Percentiles rank a stretch among this genome's conserved stretches.
These are phyloP conservation scores for Perca flavescens DNA, from an alignment of 2,113 vertebrate species.

Conservation along the genomic window DNA sequence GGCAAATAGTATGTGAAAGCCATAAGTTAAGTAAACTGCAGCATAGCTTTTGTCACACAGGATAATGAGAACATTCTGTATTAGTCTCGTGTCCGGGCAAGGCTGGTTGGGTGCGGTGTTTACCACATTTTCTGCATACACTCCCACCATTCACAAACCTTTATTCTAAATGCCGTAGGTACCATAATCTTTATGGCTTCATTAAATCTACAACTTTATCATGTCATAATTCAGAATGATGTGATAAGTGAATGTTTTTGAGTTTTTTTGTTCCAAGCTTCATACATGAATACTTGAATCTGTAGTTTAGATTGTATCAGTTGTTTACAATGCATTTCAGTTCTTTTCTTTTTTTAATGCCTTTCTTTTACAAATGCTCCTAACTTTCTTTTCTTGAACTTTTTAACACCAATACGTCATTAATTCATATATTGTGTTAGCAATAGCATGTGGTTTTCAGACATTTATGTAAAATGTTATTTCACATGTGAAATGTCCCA, in stretches of 20 bases:
- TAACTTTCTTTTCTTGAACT: not conserved
- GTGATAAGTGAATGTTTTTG: not conserved
- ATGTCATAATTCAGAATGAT: not conserved
- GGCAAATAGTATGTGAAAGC: slow-evolving; percentile 40
- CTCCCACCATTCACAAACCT: slow-evolving; percentile 58
- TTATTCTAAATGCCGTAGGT: slow-evolving; percentile 20
- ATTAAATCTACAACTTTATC: slow-evolving; percentile 5
- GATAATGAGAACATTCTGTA: slow-evolving; percentile 26
- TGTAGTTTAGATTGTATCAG: not conserved
- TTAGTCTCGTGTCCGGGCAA: slow-evolving; percentile 44
- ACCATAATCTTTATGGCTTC: slow-evolving; percentile 15
- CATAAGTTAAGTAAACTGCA: slow-evolving; percentile 16
- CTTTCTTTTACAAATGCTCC: not conserved
- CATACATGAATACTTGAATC: not conserved
- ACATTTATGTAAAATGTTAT: not conserved
- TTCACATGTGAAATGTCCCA: not conserved
- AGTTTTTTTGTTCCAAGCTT: not conserved
- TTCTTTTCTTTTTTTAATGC: not conserved
- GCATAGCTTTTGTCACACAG: slow-evolving; percentile 43
- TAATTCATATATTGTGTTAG: not conserved
- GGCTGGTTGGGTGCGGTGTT: slow-evolving; percentile 60
- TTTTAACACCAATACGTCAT: slow-evolving; percentile 1
- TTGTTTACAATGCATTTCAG: not conserved
- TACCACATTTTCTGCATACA: slow-evolving; percentile 54
- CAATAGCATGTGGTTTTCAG: not conserved